Conservation (phyloP, 2,113 vertebrate species). For the Theristicus caerulescens region DNA sequence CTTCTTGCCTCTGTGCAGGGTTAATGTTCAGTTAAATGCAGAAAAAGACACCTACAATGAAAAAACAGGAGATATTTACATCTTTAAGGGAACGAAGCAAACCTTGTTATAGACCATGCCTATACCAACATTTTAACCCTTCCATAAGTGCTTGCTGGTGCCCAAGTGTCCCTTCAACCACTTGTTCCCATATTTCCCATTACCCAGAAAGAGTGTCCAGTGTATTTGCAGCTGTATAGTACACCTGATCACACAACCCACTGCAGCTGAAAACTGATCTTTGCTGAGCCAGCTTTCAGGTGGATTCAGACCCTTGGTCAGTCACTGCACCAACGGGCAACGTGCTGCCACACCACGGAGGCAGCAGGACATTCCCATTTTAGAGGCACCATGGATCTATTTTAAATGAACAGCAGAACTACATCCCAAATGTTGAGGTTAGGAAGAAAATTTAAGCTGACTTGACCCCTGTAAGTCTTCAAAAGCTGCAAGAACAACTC, state of each 20-base stretch:
- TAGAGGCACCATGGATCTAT: background rate
- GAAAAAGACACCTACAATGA: background rate
- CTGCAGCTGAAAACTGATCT: background rate
- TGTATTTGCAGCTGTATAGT: background rate
- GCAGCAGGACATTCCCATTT: background rate
- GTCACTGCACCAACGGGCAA: background rate
- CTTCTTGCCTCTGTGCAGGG: background rate
- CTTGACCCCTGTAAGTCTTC: background rate
- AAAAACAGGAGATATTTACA: background rate
- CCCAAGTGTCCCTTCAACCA: background rate
- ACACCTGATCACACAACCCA: background rate
- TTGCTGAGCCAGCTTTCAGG: background rate
- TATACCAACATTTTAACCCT: background rate
- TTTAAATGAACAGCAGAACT: background rate
- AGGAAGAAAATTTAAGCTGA: background rate
- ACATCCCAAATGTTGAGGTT: background rate
- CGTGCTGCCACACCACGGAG: fast-evolving
- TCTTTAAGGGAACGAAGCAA: background rate
- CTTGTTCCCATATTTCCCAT: background rate
- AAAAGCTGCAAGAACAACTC: background rate
- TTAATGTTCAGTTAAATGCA: background rate
- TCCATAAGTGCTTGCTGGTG: background rate
- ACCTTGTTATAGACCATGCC: background rate
- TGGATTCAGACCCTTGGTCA: background rate
- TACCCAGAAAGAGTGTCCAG: background rate